Conservation (phyloP, 2,888 invertebrate genomes). For the Congeria kusceri region DNA sequence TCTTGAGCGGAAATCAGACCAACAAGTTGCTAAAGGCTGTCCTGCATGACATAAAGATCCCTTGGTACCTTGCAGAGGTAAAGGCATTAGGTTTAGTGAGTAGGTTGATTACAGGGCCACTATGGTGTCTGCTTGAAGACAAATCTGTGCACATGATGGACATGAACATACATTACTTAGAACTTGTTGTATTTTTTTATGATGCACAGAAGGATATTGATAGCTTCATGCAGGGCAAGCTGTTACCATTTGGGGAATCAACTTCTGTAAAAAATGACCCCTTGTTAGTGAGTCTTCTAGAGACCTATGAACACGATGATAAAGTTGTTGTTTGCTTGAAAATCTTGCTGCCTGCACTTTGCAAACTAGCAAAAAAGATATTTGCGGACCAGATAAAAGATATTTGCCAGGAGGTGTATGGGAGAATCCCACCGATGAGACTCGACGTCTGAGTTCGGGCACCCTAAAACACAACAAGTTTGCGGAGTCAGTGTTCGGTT, state of each 20-base stretch:
- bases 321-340: slow-evolving; percentile 23
- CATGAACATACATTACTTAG: slow-evolving; percentile 29
- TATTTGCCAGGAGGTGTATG: slow-evolving; percentile 29
- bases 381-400: slow-evolving; percentile 41
- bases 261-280: slow-evolving; percentile 32
- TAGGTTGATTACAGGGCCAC: slow-evolving; percentile 37
- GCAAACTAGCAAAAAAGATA: slow-evolving; percentile 11
- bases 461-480: slow-evolving; percentile 40
- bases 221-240: slow-evolving; percentile 25
- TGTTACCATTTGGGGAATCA: slow-evolving; percentile 5
- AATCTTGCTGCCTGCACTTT: slow-evolving; percentile 38
- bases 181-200: slow-evolving; percentile 35
- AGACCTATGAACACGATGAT: slow-evolving; percentile 37
- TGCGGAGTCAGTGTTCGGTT: slow-evolving; percentile 33
- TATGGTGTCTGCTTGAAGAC: slow-evolving; percentile 36
- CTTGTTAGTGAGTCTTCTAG: slow-evolving; percentile 15
- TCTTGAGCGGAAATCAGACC: slow-evolving; percentile 25
- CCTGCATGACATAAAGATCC: slow-evolving; percentile 50
- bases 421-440: slow-evolving; percentile 13
- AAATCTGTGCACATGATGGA: slow-evolving; percentile 26
- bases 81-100: slow-evolving; percentile 64
- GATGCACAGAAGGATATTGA: slow-evolving; percentile 23
- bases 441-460: neutral
- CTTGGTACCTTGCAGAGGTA: slow-evolving; percentile 50
- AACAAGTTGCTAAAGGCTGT: slow-evolving; percentile 58